These are phyloP conservation scores for Caenorhabditis sulstoni DNA, from an alignment of 2,888 invertebrate species.

Conservation along the genomic window DNA sequence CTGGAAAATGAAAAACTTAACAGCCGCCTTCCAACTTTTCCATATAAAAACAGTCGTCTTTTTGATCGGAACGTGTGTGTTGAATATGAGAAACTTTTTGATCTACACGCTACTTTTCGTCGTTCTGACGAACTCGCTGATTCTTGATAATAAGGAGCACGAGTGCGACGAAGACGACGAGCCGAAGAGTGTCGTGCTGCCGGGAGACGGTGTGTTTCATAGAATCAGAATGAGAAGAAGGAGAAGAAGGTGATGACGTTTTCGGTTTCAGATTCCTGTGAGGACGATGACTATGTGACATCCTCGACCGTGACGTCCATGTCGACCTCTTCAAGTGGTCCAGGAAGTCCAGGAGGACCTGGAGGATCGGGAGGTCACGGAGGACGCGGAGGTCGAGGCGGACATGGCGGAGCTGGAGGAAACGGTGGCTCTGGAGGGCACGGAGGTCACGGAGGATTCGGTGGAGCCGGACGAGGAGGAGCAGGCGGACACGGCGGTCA, in stretches of 20 bases:
- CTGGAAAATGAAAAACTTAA: background rate
- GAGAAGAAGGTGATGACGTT: too few relatives aligned
- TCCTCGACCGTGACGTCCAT: too few relatives aligned
- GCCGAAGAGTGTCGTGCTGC: background rate
- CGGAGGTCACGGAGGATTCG: background rate
- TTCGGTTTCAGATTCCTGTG: background rate
- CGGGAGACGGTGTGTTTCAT: too few relatives aligned
- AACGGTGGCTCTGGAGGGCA: constrained; percentile 1
- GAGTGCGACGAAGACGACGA: background rate
- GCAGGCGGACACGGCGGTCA: too few relatives aligned
- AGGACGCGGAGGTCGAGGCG: too few relatives aligned
- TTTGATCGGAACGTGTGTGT: background rate
- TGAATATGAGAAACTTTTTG: background rate
- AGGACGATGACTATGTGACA: background rate
- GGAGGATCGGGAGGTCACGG: background rate
- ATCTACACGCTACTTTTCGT: background rate
- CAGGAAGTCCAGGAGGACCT: constrained; percentile 13
- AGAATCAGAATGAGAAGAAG: too few relatives aligned
- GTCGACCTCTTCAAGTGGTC: background rate
- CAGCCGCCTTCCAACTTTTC: background rate
- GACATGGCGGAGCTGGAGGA: too few relatives aligned
- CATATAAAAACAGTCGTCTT: background rate
- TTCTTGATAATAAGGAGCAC: background rate
- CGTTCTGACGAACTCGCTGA: background rate
- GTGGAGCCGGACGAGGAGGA: constrained; percentile 3